These are phyloP conservation scores for Coenonympha glycerion DNA, from an alignment of 2,888 invertebrate genomes.

Conservation along the genomic window DNA sequence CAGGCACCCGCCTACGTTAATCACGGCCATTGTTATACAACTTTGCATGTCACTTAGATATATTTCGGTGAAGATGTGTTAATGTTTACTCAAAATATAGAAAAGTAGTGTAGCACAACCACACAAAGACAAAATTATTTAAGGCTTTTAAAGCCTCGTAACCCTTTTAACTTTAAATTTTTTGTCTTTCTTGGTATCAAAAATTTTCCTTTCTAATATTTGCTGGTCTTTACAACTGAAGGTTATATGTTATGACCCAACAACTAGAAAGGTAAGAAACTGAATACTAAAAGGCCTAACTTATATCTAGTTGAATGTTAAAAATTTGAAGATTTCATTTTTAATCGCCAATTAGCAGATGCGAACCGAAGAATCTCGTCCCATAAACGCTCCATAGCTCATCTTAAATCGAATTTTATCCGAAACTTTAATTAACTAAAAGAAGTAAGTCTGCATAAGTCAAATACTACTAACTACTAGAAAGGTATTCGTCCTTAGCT, in stretches of 20 bases:
- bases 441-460: background rate
- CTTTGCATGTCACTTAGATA: background rate
- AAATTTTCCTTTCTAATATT: background rate
- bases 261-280: background rate
- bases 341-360: background rate
- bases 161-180: no score
- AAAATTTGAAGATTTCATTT: background rate
- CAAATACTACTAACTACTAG: conserved; percentile 13
- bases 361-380: background rate
- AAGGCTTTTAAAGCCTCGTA: no score
- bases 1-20: background rate
- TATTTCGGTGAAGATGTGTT: background rate
- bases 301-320: background rate
- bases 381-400: background rate
- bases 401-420: background rate
- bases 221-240: background rate
- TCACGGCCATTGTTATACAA: conserved; percentile 13
- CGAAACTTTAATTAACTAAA: conserved; percentile 4
- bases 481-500: conserved; percentile 25
- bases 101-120: no score
- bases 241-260: background rate
- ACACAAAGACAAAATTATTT: no score
- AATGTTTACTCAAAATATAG: no score
- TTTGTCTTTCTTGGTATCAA: no score
- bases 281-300: background rate